Percentiles rank a stretch among this genome's conserved stretches.
Evolutionary conservation across 2,113 vertebrate genomes (phyloP).

Genomic region (Hippopotamus amphibius): DNA sequence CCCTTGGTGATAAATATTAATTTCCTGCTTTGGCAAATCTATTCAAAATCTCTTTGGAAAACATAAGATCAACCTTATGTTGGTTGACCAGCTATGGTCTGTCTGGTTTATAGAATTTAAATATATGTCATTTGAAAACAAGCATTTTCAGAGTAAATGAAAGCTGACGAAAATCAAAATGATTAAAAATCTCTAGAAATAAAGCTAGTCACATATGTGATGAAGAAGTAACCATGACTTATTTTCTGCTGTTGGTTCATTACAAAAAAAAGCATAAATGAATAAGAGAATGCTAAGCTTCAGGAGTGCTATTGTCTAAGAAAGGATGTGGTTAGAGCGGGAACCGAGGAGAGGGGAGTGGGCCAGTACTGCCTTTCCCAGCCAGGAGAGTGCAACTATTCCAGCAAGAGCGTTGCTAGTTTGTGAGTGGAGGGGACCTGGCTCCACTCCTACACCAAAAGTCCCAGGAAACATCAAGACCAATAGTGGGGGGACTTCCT

Average conservation of each 20-base stretch:
- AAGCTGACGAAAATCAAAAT: conserved; percentile 21
- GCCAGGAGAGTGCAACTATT: neutral
- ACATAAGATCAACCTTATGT: neutral
- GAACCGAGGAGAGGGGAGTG: neutral
- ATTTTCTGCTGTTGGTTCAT: neutral
- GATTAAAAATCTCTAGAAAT: conserved; percentile 19
- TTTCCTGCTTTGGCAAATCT: conserved; percentile 20
- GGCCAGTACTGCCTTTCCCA: neutral
- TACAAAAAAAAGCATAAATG: neutral
- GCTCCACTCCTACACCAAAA: neutral
- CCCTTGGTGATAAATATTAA: conserved; percentile 40
- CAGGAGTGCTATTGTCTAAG: neutral
- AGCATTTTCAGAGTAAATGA: neutral
- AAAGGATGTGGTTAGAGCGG: neutral
- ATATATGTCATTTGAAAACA: neutral
- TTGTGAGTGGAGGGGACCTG: neutral
- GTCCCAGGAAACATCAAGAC: neutral
- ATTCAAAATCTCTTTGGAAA: conserved; percentile 21
- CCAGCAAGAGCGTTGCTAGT: neutral
- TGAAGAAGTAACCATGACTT: neutral
- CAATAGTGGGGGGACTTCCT: neutral
- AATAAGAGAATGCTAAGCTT: neutral
- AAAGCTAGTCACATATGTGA: neutral
- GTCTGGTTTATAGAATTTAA: conserved; percentile 6
- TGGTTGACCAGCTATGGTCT: neutral